Conservation (phyloP, 2,888 invertebrate genomes). For the Drosophila recens region DNA sequence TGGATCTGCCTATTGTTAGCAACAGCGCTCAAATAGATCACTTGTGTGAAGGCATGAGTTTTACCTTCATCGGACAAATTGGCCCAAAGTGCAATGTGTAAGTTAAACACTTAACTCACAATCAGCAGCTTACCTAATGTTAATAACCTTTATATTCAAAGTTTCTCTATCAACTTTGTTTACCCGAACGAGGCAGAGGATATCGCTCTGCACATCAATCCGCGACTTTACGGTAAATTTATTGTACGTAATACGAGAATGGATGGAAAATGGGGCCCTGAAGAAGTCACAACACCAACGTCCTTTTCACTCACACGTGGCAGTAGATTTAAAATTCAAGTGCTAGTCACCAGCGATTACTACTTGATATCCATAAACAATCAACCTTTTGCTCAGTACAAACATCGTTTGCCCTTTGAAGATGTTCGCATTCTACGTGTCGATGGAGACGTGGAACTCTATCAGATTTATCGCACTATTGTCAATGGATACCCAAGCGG, state of each 20-base stretch:
- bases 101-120: constrained; percentile 12
- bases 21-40: constrained; percentile 62
- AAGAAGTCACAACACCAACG: constrained; percentile 89
- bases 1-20: background rate
- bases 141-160: constrained; percentile 31
- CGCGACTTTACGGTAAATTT: constrained; percentile 90
- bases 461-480: constrained; percentile 85
- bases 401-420: constrained; percentile 88
- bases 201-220: constrained; percentile 93
- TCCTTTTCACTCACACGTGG: constrained; percentile 83
- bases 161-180: constrained; percentile 84
- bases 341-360: constrained; percentile 87
- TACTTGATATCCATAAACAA: constrained; percentile 90
- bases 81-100: constrained; percentile 80
- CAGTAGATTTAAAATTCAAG: constrained; percentile 86
- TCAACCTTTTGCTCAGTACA: constrained; percentile 89
- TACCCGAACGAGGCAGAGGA: constrained; percentile 84
- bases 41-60: constrained; percentile 81
- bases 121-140: background rate
- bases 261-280: constrained; percentile 90
- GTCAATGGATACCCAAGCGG: constrained; percentile 80
- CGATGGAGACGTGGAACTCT: constrained; percentile 87
- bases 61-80: constrained; percentile 80
- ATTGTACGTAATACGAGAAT: constrained; percentile 91
- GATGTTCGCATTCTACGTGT: constrained; percentile 88